Conservation (phyloP, 1,140 invertebrate genomes). For the Drosophila truncata region DNA sequence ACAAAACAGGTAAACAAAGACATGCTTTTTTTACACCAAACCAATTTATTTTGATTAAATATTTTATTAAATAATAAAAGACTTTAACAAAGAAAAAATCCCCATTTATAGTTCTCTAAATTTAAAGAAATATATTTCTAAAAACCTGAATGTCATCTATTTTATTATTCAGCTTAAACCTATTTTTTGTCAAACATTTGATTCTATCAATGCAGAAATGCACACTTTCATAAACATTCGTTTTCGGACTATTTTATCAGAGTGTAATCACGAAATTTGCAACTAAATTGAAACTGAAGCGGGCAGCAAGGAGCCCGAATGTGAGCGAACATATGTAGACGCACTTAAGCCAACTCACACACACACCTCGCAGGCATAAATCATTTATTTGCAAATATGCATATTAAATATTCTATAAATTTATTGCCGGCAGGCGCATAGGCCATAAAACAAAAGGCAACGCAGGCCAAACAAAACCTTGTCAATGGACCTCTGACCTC, state of each 20-base stretch:
- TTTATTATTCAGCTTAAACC: too few relatives aligned
- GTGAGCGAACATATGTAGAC: slow-evolving; percentile 57
- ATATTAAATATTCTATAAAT: slow-evolving; percentile 79
- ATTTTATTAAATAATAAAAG: background rate
- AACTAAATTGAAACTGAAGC: slow-evolving; percentile 56
- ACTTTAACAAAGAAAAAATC: background rate
- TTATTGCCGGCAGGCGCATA: slow-evolving; percentile 64
- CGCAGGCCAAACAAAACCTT: slow-evolving; percentile 57
- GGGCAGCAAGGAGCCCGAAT: slow-evolving; percentile 7
- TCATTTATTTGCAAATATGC: slow-evolving; percentile 75
- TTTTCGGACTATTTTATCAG: slow-evolving; percentile 2
- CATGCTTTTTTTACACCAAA: background rate
- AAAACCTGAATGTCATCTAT: background rate
- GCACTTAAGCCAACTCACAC: slow-evolving; percentile 49
- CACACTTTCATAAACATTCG: background rate
- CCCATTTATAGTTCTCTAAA: too few relatives aligned
- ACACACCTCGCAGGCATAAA: slow-evolving; percentile 60
- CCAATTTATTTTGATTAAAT: background rate
- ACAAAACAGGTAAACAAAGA: background rate
- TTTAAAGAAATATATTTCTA: background rate
- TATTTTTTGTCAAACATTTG: background rate
- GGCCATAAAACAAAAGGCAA: slow-evolving; percentile 64
- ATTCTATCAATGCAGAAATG: background rate
- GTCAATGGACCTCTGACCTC: slow-evolving; percentile 43
- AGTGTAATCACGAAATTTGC: slow-evolving; percentile 29